Base-by-base conservation (phyloP, 2,797 vertebrate species). In the Sparidentex hasta region DNA sequence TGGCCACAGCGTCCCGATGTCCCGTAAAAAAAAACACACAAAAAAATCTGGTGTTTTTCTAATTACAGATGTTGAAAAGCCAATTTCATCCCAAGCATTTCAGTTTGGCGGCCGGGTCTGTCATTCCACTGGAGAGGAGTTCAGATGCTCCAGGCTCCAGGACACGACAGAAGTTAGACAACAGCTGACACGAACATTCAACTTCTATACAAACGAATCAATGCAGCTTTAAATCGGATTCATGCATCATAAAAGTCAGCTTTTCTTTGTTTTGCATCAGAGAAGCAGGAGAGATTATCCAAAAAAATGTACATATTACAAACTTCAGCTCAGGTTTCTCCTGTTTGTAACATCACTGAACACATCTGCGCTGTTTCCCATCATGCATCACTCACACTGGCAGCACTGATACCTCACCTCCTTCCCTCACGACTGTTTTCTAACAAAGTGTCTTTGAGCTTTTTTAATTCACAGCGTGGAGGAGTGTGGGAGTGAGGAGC, bases 401-500 rank as follows among this genome's bases (percentile, higher is more conserved):
- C 18, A 46, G 33, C 18, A 17, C 51, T 64, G 48, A 51, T 47
- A 12, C 72, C 52, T 67, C 70, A 80, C 51, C 66, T 84, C 63
- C 56, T 87, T 68, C 54, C 65, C 47, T 20, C 64, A 33, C 29
- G 55, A 65, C 55, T 57, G 56, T 50, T 82, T 79, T 59, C 71
- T 48, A 43, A 43, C 66, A 70, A 71, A 65, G 62, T 20, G 25
- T 63, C 74, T 79, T 33, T 76, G 71, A 71, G 61, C 51, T 59
- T 62, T 71, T 3, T 66, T 63, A 58, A 61, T 71, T 33, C 14
- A 7, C 50, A 4, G 54, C 70, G 61, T 1, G 7, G 66, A 70
- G 74, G 47, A 0, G 69, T 33, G 89, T 86, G 87, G 88, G 90
- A 87, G 85, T 81, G 81, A 70, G 62, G 85, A 82, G 73, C 74